Conservation (phyloP, 1,140 invertebrate species). For the Cherax quadricarinatus region DNA sequence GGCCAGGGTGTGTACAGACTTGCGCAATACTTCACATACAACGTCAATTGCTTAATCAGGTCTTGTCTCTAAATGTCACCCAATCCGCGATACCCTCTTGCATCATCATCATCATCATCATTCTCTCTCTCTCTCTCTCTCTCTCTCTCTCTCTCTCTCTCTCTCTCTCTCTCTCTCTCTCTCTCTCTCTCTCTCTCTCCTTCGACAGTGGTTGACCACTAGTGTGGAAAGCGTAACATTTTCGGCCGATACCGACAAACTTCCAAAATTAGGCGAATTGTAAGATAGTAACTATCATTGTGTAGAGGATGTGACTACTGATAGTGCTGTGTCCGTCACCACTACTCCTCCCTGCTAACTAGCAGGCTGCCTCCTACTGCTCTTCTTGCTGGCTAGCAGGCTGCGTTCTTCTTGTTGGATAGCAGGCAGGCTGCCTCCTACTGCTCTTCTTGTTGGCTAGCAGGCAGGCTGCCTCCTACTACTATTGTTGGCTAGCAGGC, state of each 20-base stretch:
- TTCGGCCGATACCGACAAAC: background rate
- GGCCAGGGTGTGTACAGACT: too few relatives aligned
- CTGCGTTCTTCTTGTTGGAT: too few relatives aligned
- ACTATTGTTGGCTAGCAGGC: too few relatives aligned
- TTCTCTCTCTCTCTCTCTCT: slow-evolving; percentile 29
- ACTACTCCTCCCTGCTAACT: background rate
- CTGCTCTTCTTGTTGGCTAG: background rate
- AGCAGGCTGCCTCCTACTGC: too few relatives aligned
- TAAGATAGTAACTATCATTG: background rate
- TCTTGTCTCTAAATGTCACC: too few relatives aligned
- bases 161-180: slow-evolving; percentile 38
- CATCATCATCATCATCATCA: background rate
- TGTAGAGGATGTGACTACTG: background rate
- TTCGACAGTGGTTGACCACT: background rate
- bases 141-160: slow-evolving; percentile 32
- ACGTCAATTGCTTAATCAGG: too few relatives aligned
- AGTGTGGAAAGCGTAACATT: too few relatives aligned
- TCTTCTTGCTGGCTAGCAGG: too few relatives aligned
- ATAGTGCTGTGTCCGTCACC: background rate
- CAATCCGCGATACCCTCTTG: background rate
- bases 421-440: background rate
- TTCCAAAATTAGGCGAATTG: background rate
- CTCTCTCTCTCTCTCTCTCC: slow-evolving; percentile 22
- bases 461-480: too few relatives aligned
- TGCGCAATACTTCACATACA: too few relatives aligned